Percentiles rank a stretch among this genome's conserved stretches.
These are phyloP conservation scores for Pristionchus entomophagus DNA, from an alignment of 2,888 invertebrate species.

Conservation along the genomic window DNA sequence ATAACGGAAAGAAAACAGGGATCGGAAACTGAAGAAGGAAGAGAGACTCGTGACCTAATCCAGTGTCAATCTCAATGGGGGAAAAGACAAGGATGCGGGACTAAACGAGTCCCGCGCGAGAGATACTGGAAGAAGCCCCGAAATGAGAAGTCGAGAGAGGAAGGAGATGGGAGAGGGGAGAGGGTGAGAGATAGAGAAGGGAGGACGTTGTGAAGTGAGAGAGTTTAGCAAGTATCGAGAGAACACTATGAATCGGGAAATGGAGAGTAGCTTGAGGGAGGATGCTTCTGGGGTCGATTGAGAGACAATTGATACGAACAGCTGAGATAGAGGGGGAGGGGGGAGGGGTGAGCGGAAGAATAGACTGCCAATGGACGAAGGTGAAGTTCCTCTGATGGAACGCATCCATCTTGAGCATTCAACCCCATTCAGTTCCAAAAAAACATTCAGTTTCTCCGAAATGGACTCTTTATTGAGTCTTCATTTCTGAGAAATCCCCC, in stretches of 20 bases:
- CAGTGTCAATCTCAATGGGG: not conserved
- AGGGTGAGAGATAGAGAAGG: not conserved
- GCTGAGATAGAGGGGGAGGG: not conserved
- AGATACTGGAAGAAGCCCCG: constrained; percentile 39
- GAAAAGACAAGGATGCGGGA: constrained; percentile 21
- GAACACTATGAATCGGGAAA: constrained; percentile 1
- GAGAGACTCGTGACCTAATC: constrained; percentile 2
- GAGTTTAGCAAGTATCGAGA: not conserved
- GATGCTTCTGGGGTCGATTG: not conserved
- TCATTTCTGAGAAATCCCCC: not conserved
- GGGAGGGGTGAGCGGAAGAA: not conserved
- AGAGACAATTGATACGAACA: constrained; percentile 35
- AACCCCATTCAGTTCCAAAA: not conserved
- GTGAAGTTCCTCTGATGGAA: not conserved
- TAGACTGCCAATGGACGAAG: no score
- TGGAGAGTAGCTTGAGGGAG: constrained; percentile 8
- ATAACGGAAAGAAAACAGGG: constrained; percentile 21
- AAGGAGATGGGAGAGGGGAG: not conserved
- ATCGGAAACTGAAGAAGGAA: constrained; percentile 20
- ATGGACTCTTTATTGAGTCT: not conserved
- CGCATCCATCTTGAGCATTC: not conserved
- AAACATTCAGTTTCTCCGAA: no score
- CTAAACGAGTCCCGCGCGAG: constrained; percentile 25
- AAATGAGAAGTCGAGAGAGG: constrained; percentile 26
- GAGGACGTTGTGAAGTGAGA: not conserved